These are phyloP conservation scores for Acrocera orbiculus DNA, from an alignment of 2,888 invertebrate genomes.

Conservation along the genomic window DNA sequence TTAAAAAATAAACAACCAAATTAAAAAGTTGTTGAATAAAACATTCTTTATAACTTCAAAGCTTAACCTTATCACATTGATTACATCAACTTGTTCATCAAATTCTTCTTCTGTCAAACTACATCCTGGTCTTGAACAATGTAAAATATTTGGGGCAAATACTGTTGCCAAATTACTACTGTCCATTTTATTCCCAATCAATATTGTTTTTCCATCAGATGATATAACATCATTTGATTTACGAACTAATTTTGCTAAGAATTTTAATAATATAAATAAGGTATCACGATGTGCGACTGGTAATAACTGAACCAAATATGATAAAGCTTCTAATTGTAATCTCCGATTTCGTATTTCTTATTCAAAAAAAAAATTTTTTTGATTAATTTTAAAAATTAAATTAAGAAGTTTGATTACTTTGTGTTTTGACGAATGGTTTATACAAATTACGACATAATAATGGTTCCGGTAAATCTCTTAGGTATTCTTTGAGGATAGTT, in stretches of 20 bases:
- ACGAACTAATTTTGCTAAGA: conserved; percentile 44
- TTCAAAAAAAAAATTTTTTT: neutral
- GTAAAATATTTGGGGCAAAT: conserved; percentile 86
- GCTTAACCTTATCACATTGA: conserved; percentile 58
- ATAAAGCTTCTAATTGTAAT: conserved; percentile 65
- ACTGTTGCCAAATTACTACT: conserved; percentile 80
- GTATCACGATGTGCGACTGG: conserved; percentile 83
- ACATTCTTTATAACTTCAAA: too few species aligned
- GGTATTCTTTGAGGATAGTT: conserved; percentile 80
- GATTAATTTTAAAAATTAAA: neutral
- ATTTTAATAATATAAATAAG: conserved; percentile 53
- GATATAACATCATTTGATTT: conserved; percentile 20
- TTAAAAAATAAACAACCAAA: conserved; percentile 11
- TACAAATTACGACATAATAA: conserved; percentile 78
- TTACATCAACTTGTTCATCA: conserved; percentile 71
- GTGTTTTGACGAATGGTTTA: conserved; percentile 74
- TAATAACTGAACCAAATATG: conserved; percentile 67
- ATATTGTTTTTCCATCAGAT: conserved; percentile 18
- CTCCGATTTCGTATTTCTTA: conserved; percentile 69
- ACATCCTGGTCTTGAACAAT: conserved; percentile 35
- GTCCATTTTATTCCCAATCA: conserved; percentile 80
- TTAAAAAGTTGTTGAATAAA: too few species aligned
- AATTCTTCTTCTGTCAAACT: conserved; percentile 21
- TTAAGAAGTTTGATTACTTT: too few species aligned
- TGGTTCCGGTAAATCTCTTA: conserved; percentile 83